Evolutionary conservation across 2,113 vertebrate species (phyloP).

Genomic region (Sphaerodactylus townsendi): DNA sequence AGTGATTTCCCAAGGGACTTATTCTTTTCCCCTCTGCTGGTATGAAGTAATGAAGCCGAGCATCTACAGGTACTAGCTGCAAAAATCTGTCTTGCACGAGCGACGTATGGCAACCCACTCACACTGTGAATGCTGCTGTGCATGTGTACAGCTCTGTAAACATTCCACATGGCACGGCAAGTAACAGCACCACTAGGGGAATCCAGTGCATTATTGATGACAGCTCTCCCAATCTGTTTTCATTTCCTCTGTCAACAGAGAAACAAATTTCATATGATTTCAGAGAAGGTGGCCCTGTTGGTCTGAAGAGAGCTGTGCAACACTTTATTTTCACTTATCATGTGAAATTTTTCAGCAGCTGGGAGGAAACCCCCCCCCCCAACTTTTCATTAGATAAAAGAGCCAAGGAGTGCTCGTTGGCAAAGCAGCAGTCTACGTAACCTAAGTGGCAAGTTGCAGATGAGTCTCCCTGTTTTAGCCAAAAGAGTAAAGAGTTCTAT

Average conservation of each 20-base stretch:
- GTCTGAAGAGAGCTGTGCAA: slow-evolving; percentile 13
- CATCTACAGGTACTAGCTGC: slow-evolving; percentile 1
- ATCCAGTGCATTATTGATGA: slow-evolving; percentile 29
- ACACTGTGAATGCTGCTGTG: slow-evolving; percentile 10
- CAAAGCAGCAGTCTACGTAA: neutral
- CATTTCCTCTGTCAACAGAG: slow-evolving; percentile 36
- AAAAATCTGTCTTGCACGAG: slow-evolving; percentile 2
- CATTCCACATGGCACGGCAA: slow-evolving; percentile 13
- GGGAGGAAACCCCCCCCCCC: neutral
- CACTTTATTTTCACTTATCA: slow-evolving; percentile 41
- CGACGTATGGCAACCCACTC: neutral
- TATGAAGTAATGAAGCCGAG: slow-evolving; percentile 35
- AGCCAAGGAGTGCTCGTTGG: neutral
- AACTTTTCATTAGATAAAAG: slow-evolving; percentile 5
- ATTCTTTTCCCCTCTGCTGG: slow-evolving; percentile 21
- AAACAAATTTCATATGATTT: slow-evolving; percentile 48
- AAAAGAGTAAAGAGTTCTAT: no score
- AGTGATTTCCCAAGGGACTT: slow-evolving; percentile 27
- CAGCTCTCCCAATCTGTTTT: slow-evolving; percentile 28
- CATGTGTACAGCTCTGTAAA: slow-evolving; percentile 22
- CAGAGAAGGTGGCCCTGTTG: slow-evolving; percentile 39
- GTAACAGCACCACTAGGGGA: slow-evolving; percentile 10
- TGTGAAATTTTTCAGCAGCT: slow-evolving; percentile 32
- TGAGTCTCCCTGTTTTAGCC: neutral
- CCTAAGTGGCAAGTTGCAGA: neutral